Evolutionary conservation across 2,113 vertebrate genomes (phyloP).

Genomic region (Tamias sibiricus): DNA sequence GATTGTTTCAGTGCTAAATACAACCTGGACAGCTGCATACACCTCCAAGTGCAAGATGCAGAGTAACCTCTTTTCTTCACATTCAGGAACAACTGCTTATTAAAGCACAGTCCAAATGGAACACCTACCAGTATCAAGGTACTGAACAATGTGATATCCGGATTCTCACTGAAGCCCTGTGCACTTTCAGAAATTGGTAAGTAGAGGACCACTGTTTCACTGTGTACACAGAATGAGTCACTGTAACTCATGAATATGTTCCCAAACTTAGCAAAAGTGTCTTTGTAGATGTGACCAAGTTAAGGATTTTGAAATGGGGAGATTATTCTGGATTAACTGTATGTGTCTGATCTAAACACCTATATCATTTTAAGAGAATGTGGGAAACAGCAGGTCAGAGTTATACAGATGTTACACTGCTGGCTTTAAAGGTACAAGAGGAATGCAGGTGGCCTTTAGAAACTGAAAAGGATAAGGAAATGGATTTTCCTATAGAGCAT

Average conservation of each 20-base stretch:
- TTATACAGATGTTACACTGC: not conserved
- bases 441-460: not conserved
- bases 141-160: constrained; percentile 82
- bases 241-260: not conserved
- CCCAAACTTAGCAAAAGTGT: not conserved
- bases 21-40: rapidly evolving
- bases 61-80: constrained; percentile 59
- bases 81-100: constrained; percentile 85
- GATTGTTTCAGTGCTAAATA: not conserved
- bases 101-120: constrained; percentile 83
- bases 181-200: constrained; percentile 87
- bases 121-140: constrained; percentile 83
- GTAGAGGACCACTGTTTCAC: not conserved
- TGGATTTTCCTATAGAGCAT: not conserved
- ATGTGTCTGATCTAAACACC: no score
- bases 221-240: not conserved
- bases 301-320: not conserved
- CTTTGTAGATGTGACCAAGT: not conserved
- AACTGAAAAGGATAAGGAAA: not conserved
- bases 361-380: not conserved
- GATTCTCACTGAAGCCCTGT: constrained; percentile 89
- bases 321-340: not conserved
- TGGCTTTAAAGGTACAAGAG: not conserved
- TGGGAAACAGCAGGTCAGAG: not conserved
- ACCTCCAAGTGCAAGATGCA: not conserved